phyloP scores from a whole-genome alignment of 2,797 vertebrate genomes.

The Brachyalestes nurse region DNA sequence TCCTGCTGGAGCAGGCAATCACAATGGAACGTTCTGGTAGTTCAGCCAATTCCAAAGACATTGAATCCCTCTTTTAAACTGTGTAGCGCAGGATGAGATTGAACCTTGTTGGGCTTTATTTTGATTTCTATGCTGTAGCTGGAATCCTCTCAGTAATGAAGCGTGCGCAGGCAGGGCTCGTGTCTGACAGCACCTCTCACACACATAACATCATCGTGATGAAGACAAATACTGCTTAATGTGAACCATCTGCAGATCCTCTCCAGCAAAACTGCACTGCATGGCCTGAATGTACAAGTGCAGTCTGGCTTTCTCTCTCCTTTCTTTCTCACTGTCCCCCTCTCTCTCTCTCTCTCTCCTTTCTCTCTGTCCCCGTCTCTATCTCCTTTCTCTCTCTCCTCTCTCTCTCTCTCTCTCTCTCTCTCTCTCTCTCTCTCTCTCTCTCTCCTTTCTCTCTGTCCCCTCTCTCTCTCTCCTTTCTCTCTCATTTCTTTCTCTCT shows the following conservation, averaged over 20 bases:
- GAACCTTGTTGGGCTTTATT: background rate
- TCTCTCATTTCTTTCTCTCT: background rate
- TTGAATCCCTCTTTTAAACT: background rate
- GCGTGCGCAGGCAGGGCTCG: background rate
- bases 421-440: background rate
- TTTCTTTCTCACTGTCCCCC: background rate
- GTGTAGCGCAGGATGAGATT: background rate
- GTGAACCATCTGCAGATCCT: constrained; percentile 36
- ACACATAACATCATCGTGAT: constrained; percentile 2
- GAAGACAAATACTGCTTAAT: constrained; percentile 47
- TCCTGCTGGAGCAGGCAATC: no score
- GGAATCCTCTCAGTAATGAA: background rate
- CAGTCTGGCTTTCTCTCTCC: background rate
- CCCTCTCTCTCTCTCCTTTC: no score
- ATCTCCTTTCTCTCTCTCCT: no score
- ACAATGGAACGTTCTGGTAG: no score
- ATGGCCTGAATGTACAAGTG: constrained; percentile 28
- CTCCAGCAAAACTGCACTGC: constrained; percentile 23
- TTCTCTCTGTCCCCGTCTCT: no score
- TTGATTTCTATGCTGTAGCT: background rate
- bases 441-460: no score
- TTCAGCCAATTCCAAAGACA: no score
- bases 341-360: background rate
- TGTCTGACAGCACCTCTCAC: constrained; percentile 20
- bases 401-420: no score